phyloP scores from a whole-genome alignment of 2,888 invertebrate species.

The Sesamia inferens region DNA sequence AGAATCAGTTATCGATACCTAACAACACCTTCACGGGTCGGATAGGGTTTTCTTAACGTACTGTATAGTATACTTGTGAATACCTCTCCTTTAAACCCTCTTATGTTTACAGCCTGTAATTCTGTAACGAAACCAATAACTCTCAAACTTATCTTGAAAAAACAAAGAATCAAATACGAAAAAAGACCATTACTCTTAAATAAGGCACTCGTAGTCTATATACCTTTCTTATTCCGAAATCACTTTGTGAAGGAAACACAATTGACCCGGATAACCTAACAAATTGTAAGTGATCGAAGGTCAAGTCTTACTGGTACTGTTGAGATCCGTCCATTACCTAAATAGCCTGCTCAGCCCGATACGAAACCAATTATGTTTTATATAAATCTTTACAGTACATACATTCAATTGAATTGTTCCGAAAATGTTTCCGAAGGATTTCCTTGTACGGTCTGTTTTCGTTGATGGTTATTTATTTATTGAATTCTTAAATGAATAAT shows the following conservation, averaged over 20 bases:
- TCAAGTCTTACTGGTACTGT: slow-evolving; percentile 61
- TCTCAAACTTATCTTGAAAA: slow-evolving; percentile 29
- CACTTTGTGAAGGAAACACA: slow-evolving; percentile 60
- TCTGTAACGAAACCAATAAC: slow-evolving; percentile 9
- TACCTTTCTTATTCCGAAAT: slow-evolving; percentile 56
- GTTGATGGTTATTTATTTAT: slow-evolving; percentile 28
- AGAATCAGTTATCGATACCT: too few species aligned
- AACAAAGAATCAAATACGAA: slow-evolving; percentile 42
- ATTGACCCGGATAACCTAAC: slow-evolving; percentile 58
- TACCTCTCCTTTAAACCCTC: not conserved
- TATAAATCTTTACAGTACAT: slow-evolving; percentile 69
- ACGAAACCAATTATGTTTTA: slow-evolving; percentile 80
- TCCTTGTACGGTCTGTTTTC: slow-evolving; percentile 8
- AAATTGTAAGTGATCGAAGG: slow-evolving; percentile 62
- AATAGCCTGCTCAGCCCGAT: slow-evolving; percentile 75
- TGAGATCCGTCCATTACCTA: slow-evolving; percentile 77
- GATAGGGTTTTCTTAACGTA: too few species aligned
- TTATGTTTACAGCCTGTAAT: slow-evolving; percentile 6
- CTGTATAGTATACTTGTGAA: not conserved
- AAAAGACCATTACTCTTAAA: slow-evolving; percentile 45
- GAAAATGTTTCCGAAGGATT: slow-evolving; percentile 10
- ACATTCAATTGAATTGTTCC: slow-evolving; percentile 53
- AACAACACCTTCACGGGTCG: too few species aligned
- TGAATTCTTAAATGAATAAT: not conserved
- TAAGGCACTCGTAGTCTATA: slow-evolving; percentile 35